Percentiles rank a stretch among this genome's conserved stretches.
Conservation (phyloP, 37 sponge, comb jelly and placozoan species). For the Tethya wilhelma region DNA sequence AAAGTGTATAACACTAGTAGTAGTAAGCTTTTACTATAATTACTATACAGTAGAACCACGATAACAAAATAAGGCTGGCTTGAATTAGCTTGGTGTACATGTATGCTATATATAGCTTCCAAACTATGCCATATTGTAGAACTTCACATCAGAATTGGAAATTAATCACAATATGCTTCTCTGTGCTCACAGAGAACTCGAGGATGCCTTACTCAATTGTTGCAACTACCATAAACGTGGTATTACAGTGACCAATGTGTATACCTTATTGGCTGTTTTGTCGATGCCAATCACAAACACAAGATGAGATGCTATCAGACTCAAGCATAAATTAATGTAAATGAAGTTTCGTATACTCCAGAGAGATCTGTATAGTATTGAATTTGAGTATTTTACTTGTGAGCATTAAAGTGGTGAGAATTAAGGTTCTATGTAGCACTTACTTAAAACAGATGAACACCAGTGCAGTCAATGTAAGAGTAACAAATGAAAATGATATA, state of each 20-base stretch:
- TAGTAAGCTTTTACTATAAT: no score
- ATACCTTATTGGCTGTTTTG: constrained; percentile 22
- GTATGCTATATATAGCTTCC: no score
- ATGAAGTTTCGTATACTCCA: constrained; percentile 62
- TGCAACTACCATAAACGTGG: no score
- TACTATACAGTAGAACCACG: no score
- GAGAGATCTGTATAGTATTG: constrained; percentile 34
- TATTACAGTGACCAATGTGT: not conserved
- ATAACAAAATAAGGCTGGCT: no score
- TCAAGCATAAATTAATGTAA: constrained; percentile 53
- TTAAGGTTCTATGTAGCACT: not conserved
- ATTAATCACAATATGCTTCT: not conserved
- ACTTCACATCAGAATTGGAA: no score
- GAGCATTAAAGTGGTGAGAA: not conserved
- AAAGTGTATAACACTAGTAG: no score
- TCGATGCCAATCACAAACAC: constrained; percentile 41
- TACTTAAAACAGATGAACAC: constrained; percentile 15
- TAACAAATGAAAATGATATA: constrained; percentile 1
- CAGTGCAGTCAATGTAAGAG: not conserved
- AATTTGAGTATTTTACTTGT: not conserved
- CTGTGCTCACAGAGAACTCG: no score
- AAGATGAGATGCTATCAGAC: constrained; percentile 41
- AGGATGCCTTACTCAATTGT: no score
- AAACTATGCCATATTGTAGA: no score
- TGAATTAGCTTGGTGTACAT: not conserved